Percentiles rank a stretch among this genome's conserved stretches.
phyloP scores from a whole-genome alignment of 2,888 invertebrate species.

The Acanthosoma haemorrhoidale region DNA sequence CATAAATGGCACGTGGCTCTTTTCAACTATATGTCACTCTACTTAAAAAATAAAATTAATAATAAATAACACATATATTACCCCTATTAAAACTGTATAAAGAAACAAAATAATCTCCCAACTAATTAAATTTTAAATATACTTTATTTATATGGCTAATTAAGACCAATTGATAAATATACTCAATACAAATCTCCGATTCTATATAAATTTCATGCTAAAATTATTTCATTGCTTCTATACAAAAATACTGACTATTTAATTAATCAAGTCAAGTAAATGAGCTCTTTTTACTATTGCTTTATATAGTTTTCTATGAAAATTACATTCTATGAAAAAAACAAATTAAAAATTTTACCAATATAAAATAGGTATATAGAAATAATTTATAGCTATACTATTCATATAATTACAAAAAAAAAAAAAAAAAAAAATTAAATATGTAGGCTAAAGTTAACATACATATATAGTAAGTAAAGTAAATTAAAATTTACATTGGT shows the following conservation, averaged over 20 bases:
- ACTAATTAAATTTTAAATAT: neutral
- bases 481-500: neutral
- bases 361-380: too few relatives aligned
- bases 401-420: too few relatives aligned
- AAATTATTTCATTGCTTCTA: neutral
- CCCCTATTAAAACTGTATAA: neutral
- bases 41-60: slow-evolving; percentile 20
- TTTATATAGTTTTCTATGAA: too few relatives aligned
- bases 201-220: neutral
- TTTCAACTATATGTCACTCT: slow-evolving; percentile 5
- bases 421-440: neutral
- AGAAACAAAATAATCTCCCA: neutral
- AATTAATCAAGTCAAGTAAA: neutral
- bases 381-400: too few relatives aligned
- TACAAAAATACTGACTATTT: neutral
- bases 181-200: neutral
- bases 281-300: neutral
- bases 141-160: neutral
- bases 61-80: slow-evolving; percentile 20
- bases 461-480: too few relatives aligned
- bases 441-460: too few relatives aligned
- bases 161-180: neutral
- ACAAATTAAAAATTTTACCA: neutral
- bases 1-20: slow-evolving; percentile 25
- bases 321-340: neutral